Percentiles rank a stretch among this genome's conserved stretches.
phyloP scores from a whole-genome alignment of 64 coral and sea anemone genomes.

The Dendronephthya gigantea region DNA sequence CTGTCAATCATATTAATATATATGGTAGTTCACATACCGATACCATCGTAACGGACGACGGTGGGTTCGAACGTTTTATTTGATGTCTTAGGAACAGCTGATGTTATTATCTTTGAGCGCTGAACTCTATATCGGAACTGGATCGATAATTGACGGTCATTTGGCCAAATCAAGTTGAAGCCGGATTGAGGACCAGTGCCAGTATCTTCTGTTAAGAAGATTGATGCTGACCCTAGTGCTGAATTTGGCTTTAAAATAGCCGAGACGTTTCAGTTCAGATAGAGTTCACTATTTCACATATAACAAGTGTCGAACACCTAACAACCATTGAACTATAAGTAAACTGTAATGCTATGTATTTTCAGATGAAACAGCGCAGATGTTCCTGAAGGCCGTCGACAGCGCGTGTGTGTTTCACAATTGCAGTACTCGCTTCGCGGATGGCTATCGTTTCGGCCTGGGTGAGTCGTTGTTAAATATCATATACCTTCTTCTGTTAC shows the following conservation, averaged over 20 bases:
- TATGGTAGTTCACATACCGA: constrained; percentile 95
- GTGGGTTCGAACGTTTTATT: constrained; percentile 44
- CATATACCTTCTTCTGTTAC: background rate
- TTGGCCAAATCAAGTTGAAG: too few relatives aligned
- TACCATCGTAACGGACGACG: constrained; percentile 65
- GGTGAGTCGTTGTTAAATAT: constrained; percentile 57
- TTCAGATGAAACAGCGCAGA: constrained; percentile 59
- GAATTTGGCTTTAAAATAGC: too few relatives aligned
- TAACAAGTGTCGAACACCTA: too few relatives aligned
- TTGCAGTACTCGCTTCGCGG: constrained; percentile 72
- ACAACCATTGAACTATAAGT: background rate
- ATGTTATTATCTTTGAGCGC: too few relatives aligned
- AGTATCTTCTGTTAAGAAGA: too few relatives aligned
- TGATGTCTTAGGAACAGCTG: too few relatives aligned
- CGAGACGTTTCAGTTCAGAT: too few relatives aligned
- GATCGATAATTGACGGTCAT: too few relatives aligned
- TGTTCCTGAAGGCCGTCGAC: constrained; percentile 67
- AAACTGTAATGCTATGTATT: background rate
- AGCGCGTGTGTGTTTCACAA: constrained; percentile 98
- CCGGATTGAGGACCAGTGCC: too few relatives aligned
- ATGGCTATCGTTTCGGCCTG: constrained; percentile 90
- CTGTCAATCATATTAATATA: constrained; percentile 75
- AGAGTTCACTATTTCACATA: too few relatives aligned
- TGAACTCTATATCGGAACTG: too few relatives aligned
- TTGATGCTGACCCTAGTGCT: too few relatives aligned